Evolutionary conservation across 1,140 invertebrate genomes (phyloP).

Genomic region (Drosophila watanabei): DNA sequence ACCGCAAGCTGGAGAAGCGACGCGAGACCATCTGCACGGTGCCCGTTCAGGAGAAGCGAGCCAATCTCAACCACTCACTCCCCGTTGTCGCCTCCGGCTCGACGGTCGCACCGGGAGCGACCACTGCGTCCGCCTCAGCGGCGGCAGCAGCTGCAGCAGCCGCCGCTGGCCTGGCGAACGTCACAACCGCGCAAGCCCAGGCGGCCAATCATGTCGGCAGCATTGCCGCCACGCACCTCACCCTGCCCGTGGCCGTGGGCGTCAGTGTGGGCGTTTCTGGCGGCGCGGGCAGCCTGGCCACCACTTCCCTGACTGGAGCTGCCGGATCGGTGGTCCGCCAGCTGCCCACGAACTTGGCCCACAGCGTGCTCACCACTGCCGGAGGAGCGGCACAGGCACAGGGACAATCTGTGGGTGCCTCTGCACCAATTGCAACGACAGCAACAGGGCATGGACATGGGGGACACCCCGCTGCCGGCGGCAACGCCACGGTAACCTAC

Average conservation of each 20-base stretch:
- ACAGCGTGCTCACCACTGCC: slow-evolving; percentile 31
- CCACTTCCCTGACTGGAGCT: slow-evolving; percentile 4
- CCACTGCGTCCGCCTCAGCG: neutral
- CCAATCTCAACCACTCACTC: slow-evolving; percentile 71
- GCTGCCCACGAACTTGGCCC: slow-evolving; percentile 46
- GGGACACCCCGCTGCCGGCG: slow-evolving; percentile 9
- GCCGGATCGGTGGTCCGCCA: slow-evolving; percentile 56
- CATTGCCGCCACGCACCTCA: slow-evolving; percentile 41
- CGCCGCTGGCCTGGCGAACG: slow-evolving; percentile 14
- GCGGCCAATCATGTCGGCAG: slow-evolving; percentile 25
- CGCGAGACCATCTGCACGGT: slow-evolving; percentile 86
- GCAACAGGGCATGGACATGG: slow-evolving; percentile 26
- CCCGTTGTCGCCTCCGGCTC: slow-evolving; percentile 56
- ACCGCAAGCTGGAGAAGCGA: slow-evolving; percentile 86
- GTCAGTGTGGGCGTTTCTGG: slow-evolving; percentile 27
- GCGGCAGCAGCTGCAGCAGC: neutral
- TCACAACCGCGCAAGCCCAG: slow-evolving; percentile 12
- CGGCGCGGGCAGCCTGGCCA: slow-evolving; percentile 9
- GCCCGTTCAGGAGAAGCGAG: slow-evolving; percentile 85
- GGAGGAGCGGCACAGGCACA: slow-evolving; percentile 35
- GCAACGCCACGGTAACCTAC: slow-evolving; percentile 63
- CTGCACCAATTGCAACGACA: slow-evolving; percentile 25
- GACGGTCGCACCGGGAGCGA: neutral
- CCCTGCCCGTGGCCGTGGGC: slow-evolving; percentile 37
- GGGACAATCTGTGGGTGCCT: slow-evolving; percentile 23